Conservation (phyloP, 2,888 invertebrate genomes). For the Meghimatium bilineatum region DNA sequence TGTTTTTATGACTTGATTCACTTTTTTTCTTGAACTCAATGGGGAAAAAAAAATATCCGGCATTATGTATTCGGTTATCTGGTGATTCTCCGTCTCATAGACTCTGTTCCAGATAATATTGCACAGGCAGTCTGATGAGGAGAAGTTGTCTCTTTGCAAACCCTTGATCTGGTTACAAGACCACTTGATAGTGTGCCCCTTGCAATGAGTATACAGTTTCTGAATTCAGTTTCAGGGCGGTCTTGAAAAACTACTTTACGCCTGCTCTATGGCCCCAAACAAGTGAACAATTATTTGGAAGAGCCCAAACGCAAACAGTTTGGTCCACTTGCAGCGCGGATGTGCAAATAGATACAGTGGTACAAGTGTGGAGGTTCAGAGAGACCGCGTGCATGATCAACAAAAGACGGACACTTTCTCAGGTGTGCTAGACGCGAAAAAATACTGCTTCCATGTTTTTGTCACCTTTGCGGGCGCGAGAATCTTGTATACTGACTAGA, state of each 20-base stretch:
- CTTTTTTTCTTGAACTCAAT: too few species aligned
- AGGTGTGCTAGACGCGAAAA: not conserved
- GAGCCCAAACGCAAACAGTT: conserved; percentile 25
- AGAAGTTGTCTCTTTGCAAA: not conserved
- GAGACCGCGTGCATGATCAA: not conserved
- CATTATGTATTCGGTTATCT: not conserved
- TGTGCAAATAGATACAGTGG: conserved; percentile 36
- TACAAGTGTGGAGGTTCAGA: not conserved
- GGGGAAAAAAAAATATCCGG: too few species aligned
- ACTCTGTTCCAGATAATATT: not conserved
- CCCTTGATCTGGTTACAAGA: not conserved
- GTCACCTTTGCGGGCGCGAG: not conserved
- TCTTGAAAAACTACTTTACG: conserved; percentile 33
- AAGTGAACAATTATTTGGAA: conserved; percentile 41
- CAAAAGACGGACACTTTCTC: conserved; percentile 18
- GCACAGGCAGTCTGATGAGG: not conserved
- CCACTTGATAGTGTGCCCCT: not conserved
- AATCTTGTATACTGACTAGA: not conserved
- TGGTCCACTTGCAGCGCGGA: not conserved
- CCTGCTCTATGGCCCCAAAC: conserved; percentile 29
- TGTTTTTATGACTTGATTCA: too few species aligned
- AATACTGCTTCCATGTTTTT: conserved; percentile 11
- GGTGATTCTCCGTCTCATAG: not conserved
- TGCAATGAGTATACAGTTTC: not conserved
- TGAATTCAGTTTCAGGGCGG: conserved; percentile 36